Conservation (phyloP, 2,888 invertebrate species). For the Himalopsyche anomala region DNA sequence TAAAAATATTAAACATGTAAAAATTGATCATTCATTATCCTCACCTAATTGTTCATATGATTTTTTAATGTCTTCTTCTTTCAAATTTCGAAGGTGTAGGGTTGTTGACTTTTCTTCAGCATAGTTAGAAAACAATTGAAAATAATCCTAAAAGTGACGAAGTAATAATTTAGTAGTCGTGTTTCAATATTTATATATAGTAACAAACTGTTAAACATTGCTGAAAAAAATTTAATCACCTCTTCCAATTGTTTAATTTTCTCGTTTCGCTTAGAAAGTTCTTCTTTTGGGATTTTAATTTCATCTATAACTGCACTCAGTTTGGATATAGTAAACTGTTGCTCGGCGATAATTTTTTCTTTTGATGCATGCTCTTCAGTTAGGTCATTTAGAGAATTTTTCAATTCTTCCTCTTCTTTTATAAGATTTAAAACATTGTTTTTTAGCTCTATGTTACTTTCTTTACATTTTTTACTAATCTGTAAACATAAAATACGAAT, state of each 20-base stretch:
- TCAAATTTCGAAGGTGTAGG: constrained; percentile 68
- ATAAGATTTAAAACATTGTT: constrained; percentile 36
- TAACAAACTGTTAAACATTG: background rate
- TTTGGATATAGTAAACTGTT: constrained; percentile 62
- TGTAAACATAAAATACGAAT: constrained; percentile 67
- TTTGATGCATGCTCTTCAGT: constrained; percentile 50
- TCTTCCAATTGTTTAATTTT: background rate
- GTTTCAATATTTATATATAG: background rate
- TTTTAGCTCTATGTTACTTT: constrained; percentile 39
- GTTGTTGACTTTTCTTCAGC: background rate
- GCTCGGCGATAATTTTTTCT: constrained; percentile 60
- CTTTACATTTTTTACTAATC: constrained; percentile 66
- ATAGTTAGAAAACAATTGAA: background rate
- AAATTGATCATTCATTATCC: constrained; percentile 12
- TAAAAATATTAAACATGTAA: constrained; percentile 1
- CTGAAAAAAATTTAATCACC: background rate
- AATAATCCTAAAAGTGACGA: constrained; percentile 34
- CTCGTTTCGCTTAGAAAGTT: constrained; percentile 32
- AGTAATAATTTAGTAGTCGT: background rate
- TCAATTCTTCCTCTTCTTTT: constrained; percentile 70
- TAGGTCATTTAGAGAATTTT: constrained; percentile 73
- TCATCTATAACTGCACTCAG: constrained; percentile 60
- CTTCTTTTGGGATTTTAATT: constrained; percentile 58
- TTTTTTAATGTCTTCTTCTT: constrained; percentile 70
- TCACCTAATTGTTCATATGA: constrained; percentile 71